Evolutionary conservation across 2,888 invertebrate species (phyloP), one percentile per base, ranked within the genome.

Genomic region (Brachypterus glaber): DNA sequence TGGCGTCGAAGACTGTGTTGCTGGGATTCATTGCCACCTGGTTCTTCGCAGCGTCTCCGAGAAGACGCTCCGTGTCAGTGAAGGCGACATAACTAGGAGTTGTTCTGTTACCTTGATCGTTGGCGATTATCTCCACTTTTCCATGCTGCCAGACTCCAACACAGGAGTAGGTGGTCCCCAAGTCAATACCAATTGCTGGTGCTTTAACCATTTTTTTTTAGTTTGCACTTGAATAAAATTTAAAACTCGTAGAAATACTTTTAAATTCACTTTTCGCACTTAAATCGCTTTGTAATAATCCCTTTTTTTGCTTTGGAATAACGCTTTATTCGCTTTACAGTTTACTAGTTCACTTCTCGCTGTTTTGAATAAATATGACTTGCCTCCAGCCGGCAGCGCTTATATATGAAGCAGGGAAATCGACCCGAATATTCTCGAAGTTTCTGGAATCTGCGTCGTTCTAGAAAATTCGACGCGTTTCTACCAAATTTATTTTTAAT

Each of bases 91-190:
- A 82, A 37, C 79, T 79, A 17, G 89, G 88, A 30, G 88, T 89
- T 12, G 87, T 88, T 39, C 88, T 69, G 65, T 89, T 89, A 46
- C 88, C 89, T 46, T 85, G 86, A 62, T 87, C 87, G 59, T 89
- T 89, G 41, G 88, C 86, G 58, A 88, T 86, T 48, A 87, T 84
- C 61, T 87, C 85, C 52, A 86, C 84, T 62, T 85, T 84, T 37
- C 85, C 82, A 57, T 86, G 76, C 55, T 83, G 81, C 69, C 82
- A 87, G 13, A 86, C 82, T 30, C 80, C 86, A 34, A 86, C 86
- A 58, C 85, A 86, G 37, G 87, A 88, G 67, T 81, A 90, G 4
- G 89, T 90, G 25, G 89, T 90, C 53, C 89, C 90, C 59, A 90
- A 72, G 71, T 86, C 85, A 53, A 86, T 90, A 52, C 84, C 84